Evolutionary conservation across 1,140 invertebrate genomes (phyloP).

Genomic region (Calliphora vicina): DNA sequence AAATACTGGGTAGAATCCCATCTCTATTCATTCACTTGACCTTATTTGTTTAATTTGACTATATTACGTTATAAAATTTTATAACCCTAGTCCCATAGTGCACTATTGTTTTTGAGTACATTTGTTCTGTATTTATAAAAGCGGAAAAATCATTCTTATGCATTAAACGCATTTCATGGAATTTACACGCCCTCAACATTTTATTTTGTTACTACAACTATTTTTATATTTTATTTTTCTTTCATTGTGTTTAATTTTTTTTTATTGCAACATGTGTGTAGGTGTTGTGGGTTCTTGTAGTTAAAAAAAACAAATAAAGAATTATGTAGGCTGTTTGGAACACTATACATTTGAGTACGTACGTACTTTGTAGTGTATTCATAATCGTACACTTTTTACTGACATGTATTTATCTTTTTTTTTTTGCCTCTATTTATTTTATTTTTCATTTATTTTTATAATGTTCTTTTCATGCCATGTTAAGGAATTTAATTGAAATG

Average conservation of each 20-base stretch:
- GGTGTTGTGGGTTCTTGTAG: background rate
- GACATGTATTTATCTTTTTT: conserved; percentile 6
- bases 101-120: background rate
- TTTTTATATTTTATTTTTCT: background rate
- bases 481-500: conserved; percentile 3
- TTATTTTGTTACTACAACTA: background rate
- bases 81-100: background rate
- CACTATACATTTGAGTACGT: background rate
- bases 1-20: too few species aligned
- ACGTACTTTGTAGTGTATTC: background rate
- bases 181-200: conserved; percentile 31
- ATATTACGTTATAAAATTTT: too few species aligned
- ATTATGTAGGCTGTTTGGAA: conserved; percentile 6
- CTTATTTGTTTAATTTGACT: too few species aligned
- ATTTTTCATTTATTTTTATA: background rate
- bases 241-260: too few species aligned
- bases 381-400: background rate
- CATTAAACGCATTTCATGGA: conserved; percentile 26
- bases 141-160: conserved; percentile 31
- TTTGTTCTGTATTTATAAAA: background rate
- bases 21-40: too few species aligned
- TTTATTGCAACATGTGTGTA: background rate
- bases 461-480: background rate
- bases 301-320: background rate
- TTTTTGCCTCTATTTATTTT: background rate